Percentiles rank a stretch among this genome's conserved stretches.
Evolutionary conservation across 1,140 invertebrate genomes (phyloP).

Genomic region (Limonius californicus): DNA sequence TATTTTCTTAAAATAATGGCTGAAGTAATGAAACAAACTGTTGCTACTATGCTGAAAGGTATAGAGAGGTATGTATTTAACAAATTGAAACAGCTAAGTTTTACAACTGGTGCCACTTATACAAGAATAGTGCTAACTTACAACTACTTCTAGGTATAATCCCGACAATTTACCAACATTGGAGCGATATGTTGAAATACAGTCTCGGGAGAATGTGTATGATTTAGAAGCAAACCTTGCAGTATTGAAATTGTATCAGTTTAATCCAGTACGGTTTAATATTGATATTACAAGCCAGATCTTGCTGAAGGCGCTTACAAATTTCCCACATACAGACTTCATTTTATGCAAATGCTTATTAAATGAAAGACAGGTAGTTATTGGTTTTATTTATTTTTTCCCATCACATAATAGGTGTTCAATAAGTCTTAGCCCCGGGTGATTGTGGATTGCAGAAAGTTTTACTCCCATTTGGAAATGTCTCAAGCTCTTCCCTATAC

Average conservation of each 20-base stretch:
- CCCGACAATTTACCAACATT: conserved; percentile 86
- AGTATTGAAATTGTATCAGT: conserved; percentile 87
- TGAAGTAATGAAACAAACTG: conserved; percentile 72
- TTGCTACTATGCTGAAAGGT: conserved; percentile 69
- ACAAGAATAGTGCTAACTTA: conserved; percentile 1
- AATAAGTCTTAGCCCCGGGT: background rate
- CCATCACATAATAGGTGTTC: background rate
- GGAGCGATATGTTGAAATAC: conserved; percentile 89
- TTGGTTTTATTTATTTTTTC: background rate
- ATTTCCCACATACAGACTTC: conserved; percentile 95
- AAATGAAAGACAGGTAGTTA: conserved; percentile 72
- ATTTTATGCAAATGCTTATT: conserved; percentile 94
- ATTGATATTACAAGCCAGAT: conserved; percentile 79
- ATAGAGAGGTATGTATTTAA: conserved; percentile 65
- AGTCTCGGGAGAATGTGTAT: conserved; percentile 89
- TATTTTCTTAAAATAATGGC: conserved; percentile 50
- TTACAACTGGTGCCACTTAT: conserved; percentile 11
- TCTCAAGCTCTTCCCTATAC: too few relatives aligned
- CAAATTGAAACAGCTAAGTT: background rate
- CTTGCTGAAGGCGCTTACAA: conserved; percentile 90
- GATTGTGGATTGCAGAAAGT: too few relatives aligned
- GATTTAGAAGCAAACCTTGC: conserved; percentile 95
- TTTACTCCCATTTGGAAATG: too few relatives aligned
- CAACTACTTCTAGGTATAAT: conserved; percentile 75
- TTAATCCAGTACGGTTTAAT: conserved; percentile 88